These are phyloP conservation scores for Drosophila borealis DNA, from an alignment of 2,888 invertebrate species.

Conservation along the genomic window DNA sequence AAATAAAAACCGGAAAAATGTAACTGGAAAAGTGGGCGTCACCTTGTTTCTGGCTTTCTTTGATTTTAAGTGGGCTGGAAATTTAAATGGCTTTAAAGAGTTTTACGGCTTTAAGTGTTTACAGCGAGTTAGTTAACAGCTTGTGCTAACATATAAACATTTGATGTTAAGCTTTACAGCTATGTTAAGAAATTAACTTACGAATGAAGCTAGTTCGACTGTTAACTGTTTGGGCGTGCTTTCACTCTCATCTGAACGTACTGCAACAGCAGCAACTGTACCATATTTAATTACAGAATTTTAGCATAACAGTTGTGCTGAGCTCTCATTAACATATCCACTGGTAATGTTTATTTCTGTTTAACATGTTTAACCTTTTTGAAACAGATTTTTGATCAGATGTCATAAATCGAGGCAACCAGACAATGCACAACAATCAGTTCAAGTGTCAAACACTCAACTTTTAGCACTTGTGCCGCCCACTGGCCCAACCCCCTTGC, in stretches of 20 bases:
- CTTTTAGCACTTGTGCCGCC: conserved; percentile 36
- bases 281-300: not conserved
- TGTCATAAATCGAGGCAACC: conserved; percentile 12
- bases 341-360: conserved; percentile 3
- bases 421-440: conserved; percentile 60
- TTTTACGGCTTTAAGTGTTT: not conserved
- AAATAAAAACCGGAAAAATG: conserved; percentile 9
- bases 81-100: conserved; percentile 40
- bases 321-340: conserved; percentile 7
- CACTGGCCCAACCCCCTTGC: conserved; percentile 5
- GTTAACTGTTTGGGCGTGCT: no score
- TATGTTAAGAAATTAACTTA: no score
- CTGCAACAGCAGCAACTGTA: not conserved
- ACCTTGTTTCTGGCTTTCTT: not conserved
- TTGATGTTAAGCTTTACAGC: not conserved
- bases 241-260: no score
- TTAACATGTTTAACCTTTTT: not conserved
- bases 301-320: not conserved
- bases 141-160: not conserved
- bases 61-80: conserved; percentile 11
- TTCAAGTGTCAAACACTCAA: conserved; percentile 55
- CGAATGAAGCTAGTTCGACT: no score
- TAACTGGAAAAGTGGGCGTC: conserved; percentile 5
- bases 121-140: not conserved
- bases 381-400: conserved; percentile 15